These are phyloP conservation scores for Leptatherina wallacei DNA, from an alignment of 2,797 vertebrate species.

Conservation along the genomic window DNA sequence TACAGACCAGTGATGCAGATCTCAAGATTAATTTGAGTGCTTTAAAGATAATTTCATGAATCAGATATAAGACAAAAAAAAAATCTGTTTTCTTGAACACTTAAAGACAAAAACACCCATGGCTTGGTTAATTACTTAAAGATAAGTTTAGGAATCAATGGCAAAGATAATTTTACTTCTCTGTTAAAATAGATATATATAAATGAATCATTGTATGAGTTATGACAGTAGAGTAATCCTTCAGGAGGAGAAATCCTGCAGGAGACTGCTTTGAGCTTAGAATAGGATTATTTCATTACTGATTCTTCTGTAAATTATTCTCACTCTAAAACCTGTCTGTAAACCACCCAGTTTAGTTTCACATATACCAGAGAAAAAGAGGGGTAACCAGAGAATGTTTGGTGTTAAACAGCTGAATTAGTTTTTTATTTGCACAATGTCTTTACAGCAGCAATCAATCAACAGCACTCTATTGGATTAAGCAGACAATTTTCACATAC, in stretches of 20 bases:
- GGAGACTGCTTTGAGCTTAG: not conserved
- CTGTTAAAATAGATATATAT: not conserved
- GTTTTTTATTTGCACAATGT: not conserved
- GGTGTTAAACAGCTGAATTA: not conserved
- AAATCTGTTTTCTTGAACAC: not conserved
- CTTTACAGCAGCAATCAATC: not conserved
- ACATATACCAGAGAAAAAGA: not conserved
- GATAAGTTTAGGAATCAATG: not conserved
- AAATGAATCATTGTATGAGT: not conserved
- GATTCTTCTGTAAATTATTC: no score
- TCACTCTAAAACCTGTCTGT: no score
- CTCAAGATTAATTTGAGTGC: not conserved
- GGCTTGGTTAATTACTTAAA: not conserved
- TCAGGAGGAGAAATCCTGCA: not conserved
- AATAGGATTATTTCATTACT: no score
- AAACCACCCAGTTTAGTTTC: not conserved
- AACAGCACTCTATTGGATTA: not conserved
- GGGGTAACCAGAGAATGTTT: not conserved
- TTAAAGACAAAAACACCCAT: not conserved
- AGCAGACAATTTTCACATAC: not conserved
- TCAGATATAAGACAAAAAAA: not conserved
- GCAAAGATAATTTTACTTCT: not conserved
- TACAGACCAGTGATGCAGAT: not conserved
- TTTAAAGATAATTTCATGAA: not conserved
- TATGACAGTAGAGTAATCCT: not conserved